phyloP scores from a whole-genome alignment of 2,888 invertebrate species.

The Synergus gifuensis region DNA sequence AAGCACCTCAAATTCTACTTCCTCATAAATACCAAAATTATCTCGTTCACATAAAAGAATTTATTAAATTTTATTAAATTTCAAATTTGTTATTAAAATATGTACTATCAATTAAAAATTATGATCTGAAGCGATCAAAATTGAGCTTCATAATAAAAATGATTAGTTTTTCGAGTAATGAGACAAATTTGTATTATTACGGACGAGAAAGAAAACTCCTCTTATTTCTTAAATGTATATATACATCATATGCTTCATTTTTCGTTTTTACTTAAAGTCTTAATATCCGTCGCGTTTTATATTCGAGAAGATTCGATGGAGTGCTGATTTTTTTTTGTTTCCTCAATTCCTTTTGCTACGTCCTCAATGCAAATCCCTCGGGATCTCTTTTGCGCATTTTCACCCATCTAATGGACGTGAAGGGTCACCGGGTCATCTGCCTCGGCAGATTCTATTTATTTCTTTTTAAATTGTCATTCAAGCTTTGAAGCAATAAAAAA shows the following conservation, averaged over 20 bases:
- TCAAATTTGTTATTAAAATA: no score
- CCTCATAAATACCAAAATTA: conserved; percentile 5
- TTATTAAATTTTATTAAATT: not conserved
- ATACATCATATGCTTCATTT: not conserved
- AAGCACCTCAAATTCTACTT: not conserved
- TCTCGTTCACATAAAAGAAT: not conserved
- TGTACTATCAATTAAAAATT: no score
- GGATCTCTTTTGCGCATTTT: conserved; percentile 11
- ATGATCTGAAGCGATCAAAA: no score
- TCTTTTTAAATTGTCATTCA: not conserved
- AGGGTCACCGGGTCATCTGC: conserved; percentile 15
- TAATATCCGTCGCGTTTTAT: conserved; percentile 11
- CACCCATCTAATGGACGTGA: not conserved
- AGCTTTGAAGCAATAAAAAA: not conserved
- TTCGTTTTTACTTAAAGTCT: not conserved
- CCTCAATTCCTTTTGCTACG: not conserved
- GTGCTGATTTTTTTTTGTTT: not conserved
- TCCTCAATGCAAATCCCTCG: conserved; percentile 24
- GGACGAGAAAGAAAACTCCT: not conserved
- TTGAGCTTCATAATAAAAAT: no score
- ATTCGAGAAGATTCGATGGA: not conserved
- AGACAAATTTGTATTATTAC: not conserved
- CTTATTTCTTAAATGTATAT: not conserved
- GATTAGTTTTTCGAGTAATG: no score
- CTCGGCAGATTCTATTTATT: conserved; percentile 7